Conservation (phyloP, 2,888 invertebrate species). For the Rhyacophila evoluta region DNA sequence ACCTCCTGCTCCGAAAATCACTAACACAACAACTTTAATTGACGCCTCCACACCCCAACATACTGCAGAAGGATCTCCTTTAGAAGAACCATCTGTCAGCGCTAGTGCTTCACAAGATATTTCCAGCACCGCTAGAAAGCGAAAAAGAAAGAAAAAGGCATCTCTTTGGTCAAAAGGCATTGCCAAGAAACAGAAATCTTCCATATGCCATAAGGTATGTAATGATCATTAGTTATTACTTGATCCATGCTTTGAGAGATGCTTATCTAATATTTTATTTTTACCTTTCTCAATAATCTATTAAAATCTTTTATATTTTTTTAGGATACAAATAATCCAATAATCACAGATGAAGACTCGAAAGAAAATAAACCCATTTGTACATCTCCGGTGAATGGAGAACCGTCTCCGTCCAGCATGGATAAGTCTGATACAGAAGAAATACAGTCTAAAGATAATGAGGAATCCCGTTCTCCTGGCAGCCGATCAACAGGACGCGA, state of each 20-base stretch:
- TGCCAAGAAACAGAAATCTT: slow-evolving; percentile 49
- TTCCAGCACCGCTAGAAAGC: slow-evolving; percentile 25
- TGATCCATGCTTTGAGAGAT: no score
- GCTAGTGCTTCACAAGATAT: neutral
- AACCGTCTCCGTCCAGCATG: slow-evolving; percentile 56
- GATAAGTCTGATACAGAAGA: slow-evolving; percentile 46
- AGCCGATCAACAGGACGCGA: neutral
- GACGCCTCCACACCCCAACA: neutral
- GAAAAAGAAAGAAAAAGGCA: slow-evolving; percentile 46
- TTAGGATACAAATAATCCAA: slow-evolving; percentile 57
- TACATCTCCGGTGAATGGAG: slow-evolving; percentile 64
- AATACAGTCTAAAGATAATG: neutral
- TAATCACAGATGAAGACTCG: slow-evolving; percentile 67
- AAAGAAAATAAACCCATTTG: slow-evolving; percentile 70
- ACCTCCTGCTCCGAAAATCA: slow-evolving; percentile 22
- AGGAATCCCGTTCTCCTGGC: neutral
- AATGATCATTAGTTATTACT: no score
- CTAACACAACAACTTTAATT: neutral
- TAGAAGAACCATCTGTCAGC: neutral
- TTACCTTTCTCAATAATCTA: no score
- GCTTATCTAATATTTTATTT: no score
- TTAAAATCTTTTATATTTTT: no score
- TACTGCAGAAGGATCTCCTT: neutral
- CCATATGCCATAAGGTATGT: slow-evolving; percentile 42
- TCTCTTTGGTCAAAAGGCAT: slow-evolving; percentile 54